phyloP scores from a whole-genome alignment of 2,113 vertebrate genomes.

The cattle (Bos taurus) region ARS-UCD2.0 NC_037343.1:15843001-15843500 shows the following conservation, averaged over 20 bases:
- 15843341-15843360: rapidly evolving
- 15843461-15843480: not conserved
- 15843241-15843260: not conserved
- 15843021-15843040: not conserved
- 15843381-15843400: not conserved
- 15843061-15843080: not conserved
- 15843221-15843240: not conserved
- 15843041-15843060: not conserved
- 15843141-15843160: not conserved
- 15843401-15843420: not conserved
- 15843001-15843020: not conserved
- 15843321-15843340: not conserved
- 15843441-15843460: not conserved
- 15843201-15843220: not conserved
- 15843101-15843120: not conserved
- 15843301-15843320: not conserved
- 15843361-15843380: not conserved
- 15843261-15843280: not conserved
- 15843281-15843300: not conserved
- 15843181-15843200: not conserved
- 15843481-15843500: not conserved
- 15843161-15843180: not conserved
- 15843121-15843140: not conserved
- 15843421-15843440: not conserved
- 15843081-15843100: not conserved